Conservation (phyloP, 2,888 invertebrate genomes). For the Lymantria monacha region DNA sequence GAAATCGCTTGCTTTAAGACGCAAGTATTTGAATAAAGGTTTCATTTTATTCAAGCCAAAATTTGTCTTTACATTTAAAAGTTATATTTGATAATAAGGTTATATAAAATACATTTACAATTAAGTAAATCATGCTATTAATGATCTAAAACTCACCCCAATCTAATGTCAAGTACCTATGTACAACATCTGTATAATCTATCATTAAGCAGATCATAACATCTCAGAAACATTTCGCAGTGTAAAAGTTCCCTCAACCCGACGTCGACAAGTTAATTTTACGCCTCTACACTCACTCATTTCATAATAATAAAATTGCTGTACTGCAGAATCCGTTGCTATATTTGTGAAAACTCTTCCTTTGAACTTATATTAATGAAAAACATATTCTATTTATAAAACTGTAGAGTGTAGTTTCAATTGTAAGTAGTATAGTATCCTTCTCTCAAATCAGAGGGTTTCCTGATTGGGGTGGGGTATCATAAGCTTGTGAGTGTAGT, state of each 20-base stretch:
- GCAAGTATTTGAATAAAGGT: no score
- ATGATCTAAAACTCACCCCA: no score
- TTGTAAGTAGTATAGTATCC: constrained; percentile 22
- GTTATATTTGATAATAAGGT: no score
- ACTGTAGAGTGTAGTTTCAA: constrained; percentile 31
- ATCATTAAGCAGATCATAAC: constrained; percentile 22
- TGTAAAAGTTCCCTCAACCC: constrained; percentile 30
- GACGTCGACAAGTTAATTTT: constrained; percentile 48
- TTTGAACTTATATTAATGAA: constrained; percentile 4
- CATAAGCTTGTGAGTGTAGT: constrained; percentile 66
- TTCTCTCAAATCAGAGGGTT: constrained; percentile 60
- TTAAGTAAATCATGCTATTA: no score
- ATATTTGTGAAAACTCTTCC: constrained; percentile 43
- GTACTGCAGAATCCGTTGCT: constrained; percentile 41
- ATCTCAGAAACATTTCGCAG: constrained; percentile 31
- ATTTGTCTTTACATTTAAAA: no score
- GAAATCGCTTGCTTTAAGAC: no score
- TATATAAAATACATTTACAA: no score
- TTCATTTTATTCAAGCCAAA: no score
- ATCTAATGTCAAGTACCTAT: no score
- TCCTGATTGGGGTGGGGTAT: constrained; percentile 65
- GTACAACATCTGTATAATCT: constrained; percentile 12
- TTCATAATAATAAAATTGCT: constrained; percentile 55
- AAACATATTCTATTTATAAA: constrained; percentile 13
- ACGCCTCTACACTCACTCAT: constrained; percentile 50